phyloP scores from a whole-genome alignment of 2,797 vertebrate species.

The Lepilemur septentrionalis region DNA sequence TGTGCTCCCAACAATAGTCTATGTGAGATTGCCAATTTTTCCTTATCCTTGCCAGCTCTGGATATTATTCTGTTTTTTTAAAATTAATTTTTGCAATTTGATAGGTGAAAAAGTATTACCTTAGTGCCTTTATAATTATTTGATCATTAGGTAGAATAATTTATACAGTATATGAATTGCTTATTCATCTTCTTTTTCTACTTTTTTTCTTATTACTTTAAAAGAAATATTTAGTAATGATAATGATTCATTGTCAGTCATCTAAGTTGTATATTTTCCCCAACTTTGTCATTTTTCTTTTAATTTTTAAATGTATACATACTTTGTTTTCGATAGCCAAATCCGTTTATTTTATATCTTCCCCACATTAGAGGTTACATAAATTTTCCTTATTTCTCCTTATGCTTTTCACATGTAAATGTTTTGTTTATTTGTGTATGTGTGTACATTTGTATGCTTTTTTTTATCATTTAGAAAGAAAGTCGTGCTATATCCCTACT shows the following conservation, averaged over 20 bases:
- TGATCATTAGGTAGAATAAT: background rate
- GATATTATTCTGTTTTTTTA: background rate
- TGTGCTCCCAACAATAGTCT: background rate
- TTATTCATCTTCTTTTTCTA: background rate
- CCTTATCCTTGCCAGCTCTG: background rate
- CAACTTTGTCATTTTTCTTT: background rate
- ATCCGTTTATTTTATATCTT: background rate
- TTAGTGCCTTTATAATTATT: background rate
- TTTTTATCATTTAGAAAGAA: constrained; percentile 60
- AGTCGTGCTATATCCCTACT: constrained; percentile 5
- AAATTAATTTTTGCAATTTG: background rate
- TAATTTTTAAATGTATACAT: background rate
- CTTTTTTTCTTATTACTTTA: background rate
- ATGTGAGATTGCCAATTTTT: background rate
- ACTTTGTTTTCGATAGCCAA: background rate
- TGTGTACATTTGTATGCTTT: background rate
- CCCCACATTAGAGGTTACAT: background rate
- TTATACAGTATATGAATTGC: background rate
- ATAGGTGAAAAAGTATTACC: background rate
- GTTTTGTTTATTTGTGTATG: background rate
- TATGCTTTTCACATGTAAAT: background rate
- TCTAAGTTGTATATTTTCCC: background rate
- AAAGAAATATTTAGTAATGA: constrained; percentile 4
- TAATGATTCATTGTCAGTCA: background rate
- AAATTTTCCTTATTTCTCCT: background rate